A percentile compares a stretch with the other conserved stretches of the same genome.
These are phyloP conservation scores for Lutra lutra DNA, from an alignment of 2,797 vertebrate genomes.

Conservation along the genomic window DNA sequence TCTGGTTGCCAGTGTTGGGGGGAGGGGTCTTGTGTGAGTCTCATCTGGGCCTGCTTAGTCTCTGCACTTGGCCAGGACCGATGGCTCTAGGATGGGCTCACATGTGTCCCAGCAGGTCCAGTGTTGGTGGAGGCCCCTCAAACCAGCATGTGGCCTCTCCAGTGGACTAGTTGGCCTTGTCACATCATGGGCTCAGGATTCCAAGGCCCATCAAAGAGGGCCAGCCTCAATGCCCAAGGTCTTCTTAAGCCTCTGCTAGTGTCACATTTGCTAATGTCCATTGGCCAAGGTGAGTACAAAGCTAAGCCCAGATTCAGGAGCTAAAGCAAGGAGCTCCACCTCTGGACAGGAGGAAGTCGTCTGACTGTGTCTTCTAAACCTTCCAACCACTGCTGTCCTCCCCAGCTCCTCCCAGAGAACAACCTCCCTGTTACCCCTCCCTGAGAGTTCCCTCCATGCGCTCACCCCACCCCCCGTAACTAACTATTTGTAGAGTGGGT, in stretches of 20 bases:
- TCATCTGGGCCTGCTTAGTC: not conserved
- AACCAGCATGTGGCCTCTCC: not conserved
- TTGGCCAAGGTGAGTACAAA: not conserved
- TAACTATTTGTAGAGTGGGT: fast-evolving
- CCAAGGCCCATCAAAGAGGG: not conserved
- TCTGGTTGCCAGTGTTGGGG: not conserved
- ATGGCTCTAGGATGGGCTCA: not conserved
- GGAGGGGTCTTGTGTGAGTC: not conserved
- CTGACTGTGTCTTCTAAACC: not conserved
- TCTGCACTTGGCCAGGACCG: not conserved
- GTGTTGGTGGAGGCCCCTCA: not conserved
- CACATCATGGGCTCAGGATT: not conserved
- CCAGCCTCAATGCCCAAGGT: fast-evolving
- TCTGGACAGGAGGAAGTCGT: not conserved
- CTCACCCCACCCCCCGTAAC: fast-evolving
- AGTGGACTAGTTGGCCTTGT: not conserved
- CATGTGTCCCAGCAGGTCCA: fast-evolving
- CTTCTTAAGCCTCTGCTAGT: not conserved
- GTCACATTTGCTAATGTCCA: not conserved
- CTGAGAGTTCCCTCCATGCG: fast-evolving
- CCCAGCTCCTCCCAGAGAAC: not conserved
- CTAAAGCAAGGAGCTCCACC: not conserved
- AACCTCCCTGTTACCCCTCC: not conserved
- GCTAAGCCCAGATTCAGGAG: not conserved
- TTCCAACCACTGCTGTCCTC: fast-evolving